Conservation (phyloP, 2,797 vertebrate species). For the Acanthurus leucopareius region DNA sequence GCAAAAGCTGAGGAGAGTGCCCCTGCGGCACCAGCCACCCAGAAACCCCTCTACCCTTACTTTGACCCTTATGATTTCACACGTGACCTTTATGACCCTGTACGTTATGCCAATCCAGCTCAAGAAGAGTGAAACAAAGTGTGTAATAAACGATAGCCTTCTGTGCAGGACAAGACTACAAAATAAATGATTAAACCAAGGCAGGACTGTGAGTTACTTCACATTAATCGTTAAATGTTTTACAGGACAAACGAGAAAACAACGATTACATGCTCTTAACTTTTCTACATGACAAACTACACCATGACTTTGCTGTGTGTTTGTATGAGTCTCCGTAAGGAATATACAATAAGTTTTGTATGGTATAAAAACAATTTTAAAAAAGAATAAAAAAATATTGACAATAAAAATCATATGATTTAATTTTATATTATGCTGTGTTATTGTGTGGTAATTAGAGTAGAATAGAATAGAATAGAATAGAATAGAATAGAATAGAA, state of each 20-base stretch:
- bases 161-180: background rate
- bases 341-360: constrained; percentile 26
- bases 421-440: background rate
- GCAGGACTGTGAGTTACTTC: constrained; percentile 15
- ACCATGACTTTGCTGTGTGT: background rate
- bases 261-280: background rate
- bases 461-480: no score
- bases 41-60: constrained; percentile 39
- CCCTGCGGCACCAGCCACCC: constrained; percentile 20
- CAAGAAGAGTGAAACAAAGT: constrained; percentile 53
- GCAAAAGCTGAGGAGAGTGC: constrained; percentile 43
- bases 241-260: background rate
- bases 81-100: constrained; percentile 81
- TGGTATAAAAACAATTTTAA: constrained; percentile 22
- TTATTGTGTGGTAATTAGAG: background rate
- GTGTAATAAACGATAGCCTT: background rate
- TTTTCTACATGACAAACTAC: background rate
- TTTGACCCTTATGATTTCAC: constrained; percentile 82
- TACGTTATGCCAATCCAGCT: constrained; percentile 63
- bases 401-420: constrained; percentile 11
- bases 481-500: no score
- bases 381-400: constrained; percentile 10
- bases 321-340: constrained; percentile 11
- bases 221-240: constrained; percentile 4
- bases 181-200: background rate